These are phyloP conservation scores for Oreochromis aureus DNA, from an alignment of 2,113 vertebrate genomes.

Conservation along the genomic window DNA sequence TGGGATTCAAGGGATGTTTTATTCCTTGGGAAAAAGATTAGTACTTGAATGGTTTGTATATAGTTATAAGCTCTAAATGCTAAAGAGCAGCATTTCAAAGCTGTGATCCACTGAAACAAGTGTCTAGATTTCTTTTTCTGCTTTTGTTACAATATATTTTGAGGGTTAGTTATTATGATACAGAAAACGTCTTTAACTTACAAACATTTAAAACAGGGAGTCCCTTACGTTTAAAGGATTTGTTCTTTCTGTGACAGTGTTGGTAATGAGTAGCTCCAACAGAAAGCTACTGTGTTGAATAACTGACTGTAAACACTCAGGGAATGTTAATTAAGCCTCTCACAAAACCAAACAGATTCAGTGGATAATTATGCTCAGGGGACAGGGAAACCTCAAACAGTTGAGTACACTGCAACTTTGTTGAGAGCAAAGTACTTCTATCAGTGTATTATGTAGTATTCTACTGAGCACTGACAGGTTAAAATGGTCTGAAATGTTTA, in stretches of 20 bases:
- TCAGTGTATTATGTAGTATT: not conserved
- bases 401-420: not conserved
- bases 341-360: conserved; percentile 57
- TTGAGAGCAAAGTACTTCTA: not conserved
- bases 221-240: conserved; percentile 34
- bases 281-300: conserved; percentile 63
- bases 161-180: not conserved
- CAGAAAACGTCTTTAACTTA: not conserved
- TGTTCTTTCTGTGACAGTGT: conserved; percentile 59
- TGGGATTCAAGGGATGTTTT: not conserved
- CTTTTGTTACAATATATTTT: not conserved
- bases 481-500: not conserved
- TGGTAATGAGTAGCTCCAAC: conserved; percentile 59
- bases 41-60: not conserved
- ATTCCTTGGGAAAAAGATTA: not conserved
- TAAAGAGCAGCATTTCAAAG: not conserved
- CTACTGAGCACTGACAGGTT: not conserved
- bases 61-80: not conserved
- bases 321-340: conserved; percentile 73
- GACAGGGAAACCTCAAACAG: conserved; percentile 40
- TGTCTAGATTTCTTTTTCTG: not conserved
- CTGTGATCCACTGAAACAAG: not conserved
- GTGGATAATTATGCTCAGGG: conserved; percentile 38
- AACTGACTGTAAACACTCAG: conserved; percentile 72
- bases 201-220: not conserved